Base-by-base conservation (phyloP, 2,113 vertebrate genomes). In the Gambusia affinis region DNA sequence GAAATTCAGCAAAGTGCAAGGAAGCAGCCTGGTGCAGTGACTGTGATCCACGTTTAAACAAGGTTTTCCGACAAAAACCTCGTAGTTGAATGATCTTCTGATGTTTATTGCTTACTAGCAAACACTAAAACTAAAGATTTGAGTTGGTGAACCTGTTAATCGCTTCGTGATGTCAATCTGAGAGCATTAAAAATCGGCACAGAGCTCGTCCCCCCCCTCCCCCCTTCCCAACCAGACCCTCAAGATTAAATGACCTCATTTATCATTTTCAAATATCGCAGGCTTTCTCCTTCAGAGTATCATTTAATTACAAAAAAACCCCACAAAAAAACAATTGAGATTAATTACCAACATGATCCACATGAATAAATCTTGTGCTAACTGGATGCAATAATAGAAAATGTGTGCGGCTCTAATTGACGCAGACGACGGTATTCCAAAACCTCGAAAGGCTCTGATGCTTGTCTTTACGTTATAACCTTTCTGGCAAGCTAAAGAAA, bases 361-460 rank as follows among this genome's bases (percentile, higher is more conserved):
- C 74, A 70, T 66, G 74, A 87, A 88, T 90, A 80, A 84, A 85
- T 88, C 44, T 69, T 68, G 78, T 76, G 71, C 82, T 74, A 62
- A 71, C 33, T 65, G 62, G 63, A 80, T 33, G 19, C 72, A 76
- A 75, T 83, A 83, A 88, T 78, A 70, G 72, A 68, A 88, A 74
- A 81, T 74, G 81, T 71, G 79, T 69, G 67, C 29, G 60, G 42
- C 79, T 75, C 70, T 90, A 92, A 90, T 85, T 89, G 85, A 87
- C 86, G 85, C 51, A 85, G 75, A 86, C 64, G 83, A 87, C 86
- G 76, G 72, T 60, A 74, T 76, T 47, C 73, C 63, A 78, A 85
- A 87, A 81, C 73, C 81, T 81, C 76, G 75, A 64, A 77, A 72
- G 85, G 84, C 85, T 86, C 67, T 70, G 74, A 86, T 70, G 47